These are phyloP conservation scores for Acipenser oxyrinchus DNA, from an alignment of 2,797 vertebrate genomes.

Conservation along the genomic window DNA sequence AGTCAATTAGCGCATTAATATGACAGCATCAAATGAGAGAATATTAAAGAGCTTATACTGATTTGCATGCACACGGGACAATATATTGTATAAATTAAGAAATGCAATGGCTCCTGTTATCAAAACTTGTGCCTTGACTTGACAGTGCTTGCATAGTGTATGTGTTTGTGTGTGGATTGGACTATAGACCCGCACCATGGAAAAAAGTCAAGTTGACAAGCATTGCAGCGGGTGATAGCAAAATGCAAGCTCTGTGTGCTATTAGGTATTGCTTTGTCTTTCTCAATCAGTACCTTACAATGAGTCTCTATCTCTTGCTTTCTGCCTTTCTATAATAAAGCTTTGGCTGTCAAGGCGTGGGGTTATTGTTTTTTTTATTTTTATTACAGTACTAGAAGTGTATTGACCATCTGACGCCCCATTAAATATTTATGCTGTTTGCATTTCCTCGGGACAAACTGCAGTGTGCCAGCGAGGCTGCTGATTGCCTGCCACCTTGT, in stretches of 20 bases:
- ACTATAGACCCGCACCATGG: too few relatives aligned
- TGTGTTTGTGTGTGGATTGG: too few relatives aligned
- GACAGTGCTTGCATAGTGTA: too few relatives aligned
- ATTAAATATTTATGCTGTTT: conserved; percentile 1
- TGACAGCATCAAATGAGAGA: neutral
- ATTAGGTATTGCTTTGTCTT: too few relatives aligned
- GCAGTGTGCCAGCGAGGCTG: neutral
- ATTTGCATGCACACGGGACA: neutral
- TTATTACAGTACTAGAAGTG: neutral
- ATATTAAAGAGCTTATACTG: neutral
- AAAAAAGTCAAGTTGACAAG: too few relatives aligned
- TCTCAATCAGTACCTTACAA: too few relatives aligned
- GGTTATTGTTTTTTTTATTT: neutral
- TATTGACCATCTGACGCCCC: neutral
- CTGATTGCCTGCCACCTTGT: neutral
- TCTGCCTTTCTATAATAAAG: neutral
- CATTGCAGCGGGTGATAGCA: too few relatives aligned
- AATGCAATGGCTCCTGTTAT: neutral
- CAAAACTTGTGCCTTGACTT: too few relatives aligned
- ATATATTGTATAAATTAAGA: conserved; percentile 1
- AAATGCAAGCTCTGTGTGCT: too few relatives aligned
- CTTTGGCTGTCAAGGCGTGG: neutral
- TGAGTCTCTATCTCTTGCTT: too few relatives aligned
- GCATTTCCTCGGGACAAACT: conserved; percentile 1
- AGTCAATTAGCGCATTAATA: conserved; percentile 3